Percentiles rank a stretch among this genome's conserved stretches.
Conservation (phyloP, 2,888 invertebrate genomes). For the Aleiodes alternator region DNA sequence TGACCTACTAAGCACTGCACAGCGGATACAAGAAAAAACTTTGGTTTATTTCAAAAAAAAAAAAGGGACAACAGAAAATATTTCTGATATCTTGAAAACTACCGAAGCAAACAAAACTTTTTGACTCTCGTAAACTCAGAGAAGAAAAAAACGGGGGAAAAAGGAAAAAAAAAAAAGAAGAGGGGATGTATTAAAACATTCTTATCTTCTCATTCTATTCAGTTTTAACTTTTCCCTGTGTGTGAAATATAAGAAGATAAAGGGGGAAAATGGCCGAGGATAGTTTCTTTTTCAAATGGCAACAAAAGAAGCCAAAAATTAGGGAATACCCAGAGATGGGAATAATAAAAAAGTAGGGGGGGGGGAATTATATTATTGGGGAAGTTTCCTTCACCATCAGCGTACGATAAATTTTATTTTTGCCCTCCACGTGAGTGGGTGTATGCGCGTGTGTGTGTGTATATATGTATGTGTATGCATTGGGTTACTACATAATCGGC, state of each 20-base stretch:
- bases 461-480: no score
- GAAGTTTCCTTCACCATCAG: constrained; percentile 33
- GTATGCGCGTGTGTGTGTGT: no score
- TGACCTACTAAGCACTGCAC: no score
- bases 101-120: constrained; percentile 11
- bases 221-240: constrained; percentile 3
- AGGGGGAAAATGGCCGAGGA: not conserved
- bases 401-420: constrained; percentile 46
- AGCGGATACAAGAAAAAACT: no score
- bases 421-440: constrained; percentile 14
- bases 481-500: constrained; percentile 36
- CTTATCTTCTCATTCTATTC: constrained; percentile 27
- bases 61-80: not conserved
- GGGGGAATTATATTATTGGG: constrained; percentile 20
- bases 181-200: constrained; percentile 11
- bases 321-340: not conserved
- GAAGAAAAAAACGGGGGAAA: not conserved
- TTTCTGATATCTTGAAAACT: constrained; percentile 9
- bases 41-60: not conserved
- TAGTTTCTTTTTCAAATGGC: not conserved
- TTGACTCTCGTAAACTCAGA: not conserved
- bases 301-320: constrained; percentile 21
- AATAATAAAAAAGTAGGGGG: not conserved
- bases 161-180: not conserved
- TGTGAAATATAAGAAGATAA: no score